Base-by-base conservation (phyloP, 2,113 vertebrate species). In the Centrocercus urophasianus region DNA sequence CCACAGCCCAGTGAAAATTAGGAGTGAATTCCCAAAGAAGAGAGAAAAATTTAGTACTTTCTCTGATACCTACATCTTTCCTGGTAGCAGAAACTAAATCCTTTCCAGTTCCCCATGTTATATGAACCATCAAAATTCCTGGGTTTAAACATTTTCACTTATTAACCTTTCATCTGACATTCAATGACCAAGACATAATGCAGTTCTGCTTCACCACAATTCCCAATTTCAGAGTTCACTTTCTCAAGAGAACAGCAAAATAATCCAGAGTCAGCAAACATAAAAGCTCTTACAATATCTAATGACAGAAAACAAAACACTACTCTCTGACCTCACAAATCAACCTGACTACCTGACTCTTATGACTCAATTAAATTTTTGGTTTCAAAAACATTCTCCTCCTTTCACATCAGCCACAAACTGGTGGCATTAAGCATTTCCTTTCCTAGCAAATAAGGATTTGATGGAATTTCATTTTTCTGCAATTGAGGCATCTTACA, bases 301-400 rank as follows among this genome's bases (percentile, higher is more conserved):
- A 72, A 78, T 1, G 5, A 40, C 1, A 89, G 70, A 72, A 6
- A 76, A 71, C 5, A 73, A 67, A 96, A 73, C 40, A 54, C 28
- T 19, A 86, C 84, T 89, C 73, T 54, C 40, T 30, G 93, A 73
- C 52, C 16, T 45, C 48, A 63, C 27, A 2, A 72, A 61, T 64
- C 67, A 83, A 52, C 21, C 48, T 22, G 79, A 54, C 7, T 45
- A 60, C 36, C 36, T 25, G 47, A 66, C 38, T 50, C 56, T 40
- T 36, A 32, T 1, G 77, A 78, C 54, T 74, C 75, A 76, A 61
- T 21, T 38, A 38, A 86, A 10, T 42, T 67, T 36, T 28, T 64
- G n/a, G 47, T 95, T 93, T 90, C 63, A 64, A 27, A 63, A 95
- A 84, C 52, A 76, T 86, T 90, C 81, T 93, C 60, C 19, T 79